Base-by-base conservation (phyloP, 2,797 vertebrate genomes). In the Sebastes hubbsi region DNA sequence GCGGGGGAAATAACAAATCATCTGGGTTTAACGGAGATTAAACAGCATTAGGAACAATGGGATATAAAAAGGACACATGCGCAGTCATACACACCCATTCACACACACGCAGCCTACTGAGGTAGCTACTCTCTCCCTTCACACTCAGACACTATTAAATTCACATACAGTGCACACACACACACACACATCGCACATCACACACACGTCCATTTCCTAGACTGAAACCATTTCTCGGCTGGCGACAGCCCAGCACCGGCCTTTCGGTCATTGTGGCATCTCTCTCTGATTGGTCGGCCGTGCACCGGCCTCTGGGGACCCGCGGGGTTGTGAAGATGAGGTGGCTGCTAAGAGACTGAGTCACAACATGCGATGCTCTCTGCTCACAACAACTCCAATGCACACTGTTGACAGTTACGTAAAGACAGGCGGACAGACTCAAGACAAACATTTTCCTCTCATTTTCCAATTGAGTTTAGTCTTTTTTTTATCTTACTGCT, bases 311-410 rank as follows among this genome's bases (percentile, higher is more conserved):
- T 81, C 82, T 56, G 75, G 88, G 88, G 84, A 88, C 67, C 85
- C 27, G 56, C 65, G 3, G 85, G 90, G 88, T 82, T 80, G 83
- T 87, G 87, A 92, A 80, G 85, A 93, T 87, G 90, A 91, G 90
- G 84, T 81, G 86, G 91, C 93, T 93, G 91, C 93, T 93, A 90
- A 92, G 91, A 93, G 86, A 92, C 87, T 88, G 91, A 93, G 87
- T 92, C 93, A 94, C 89, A 91, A 89, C 91, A 91, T 80, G 89
- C 85, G 58, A 85, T 67, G 67, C 81, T 86, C 79, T 77, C 63
- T 27, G 78, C 83, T 85, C 77, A 67, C 81, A 86, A 75, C 77
- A 75, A 82, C 78, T 81, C 82, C 61, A 24, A 9, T 72, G 71
- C 70, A 82, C 89, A 78, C 38, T 42, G 52, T 62, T 70, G 86